Conservation (phyloP, 2,888 invertebrate species). For the Lasioglossum leucozonium region DNA sequence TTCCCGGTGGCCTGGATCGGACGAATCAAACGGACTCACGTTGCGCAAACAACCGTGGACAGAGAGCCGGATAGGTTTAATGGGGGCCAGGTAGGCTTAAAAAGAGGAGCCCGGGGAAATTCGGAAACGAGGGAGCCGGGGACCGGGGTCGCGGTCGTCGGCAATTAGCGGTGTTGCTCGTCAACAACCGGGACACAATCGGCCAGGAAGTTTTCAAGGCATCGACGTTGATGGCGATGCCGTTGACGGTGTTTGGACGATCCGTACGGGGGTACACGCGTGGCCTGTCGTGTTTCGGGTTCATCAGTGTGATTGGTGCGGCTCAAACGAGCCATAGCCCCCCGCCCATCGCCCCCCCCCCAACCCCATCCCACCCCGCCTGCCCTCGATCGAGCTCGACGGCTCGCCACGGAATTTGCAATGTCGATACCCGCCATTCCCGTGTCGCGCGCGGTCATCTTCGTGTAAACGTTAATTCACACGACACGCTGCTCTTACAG, state of each 20-base stretch:
- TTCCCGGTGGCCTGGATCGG: conserved; percentile 2
- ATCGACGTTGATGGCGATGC: neutral
- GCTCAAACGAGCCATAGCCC: neutral
- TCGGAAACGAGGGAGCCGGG: conserved; percentile 39
- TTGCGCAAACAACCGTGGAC: conserved; percentile 50
- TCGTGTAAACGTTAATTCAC: conserved; percentile 53
- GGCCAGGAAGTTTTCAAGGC: conserved; percentile 47
- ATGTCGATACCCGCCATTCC: conserved; percentile 60
- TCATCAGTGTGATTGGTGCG: conserved; percentile 65
- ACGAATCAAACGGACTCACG: conserved; percentile 47
- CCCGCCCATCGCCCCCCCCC: neutral
- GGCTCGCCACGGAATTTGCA: conserved; percentile 52
- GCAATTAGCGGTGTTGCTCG: conserved; percentile 69
- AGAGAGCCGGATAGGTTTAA: neutral
- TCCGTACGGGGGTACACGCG: conserved; percentile 21
- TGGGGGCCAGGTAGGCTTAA: neutral
- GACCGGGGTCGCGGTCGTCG: conserved; percentile 21
- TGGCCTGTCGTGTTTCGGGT: conserved; percentile 38
- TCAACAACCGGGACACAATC: conserved; percentile 46
- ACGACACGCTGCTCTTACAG: neutral
- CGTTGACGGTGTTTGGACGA: neutral
- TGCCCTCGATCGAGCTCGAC: neutral
- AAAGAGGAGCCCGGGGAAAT: conserved; percentile 16
- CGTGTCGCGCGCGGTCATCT: conserved; percentile 51
- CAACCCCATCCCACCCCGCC: too few species aligned